Conservation (phyloP, 37 sponge, comb jelly and placozoan species). For the Halichondria panicea region DNA sequence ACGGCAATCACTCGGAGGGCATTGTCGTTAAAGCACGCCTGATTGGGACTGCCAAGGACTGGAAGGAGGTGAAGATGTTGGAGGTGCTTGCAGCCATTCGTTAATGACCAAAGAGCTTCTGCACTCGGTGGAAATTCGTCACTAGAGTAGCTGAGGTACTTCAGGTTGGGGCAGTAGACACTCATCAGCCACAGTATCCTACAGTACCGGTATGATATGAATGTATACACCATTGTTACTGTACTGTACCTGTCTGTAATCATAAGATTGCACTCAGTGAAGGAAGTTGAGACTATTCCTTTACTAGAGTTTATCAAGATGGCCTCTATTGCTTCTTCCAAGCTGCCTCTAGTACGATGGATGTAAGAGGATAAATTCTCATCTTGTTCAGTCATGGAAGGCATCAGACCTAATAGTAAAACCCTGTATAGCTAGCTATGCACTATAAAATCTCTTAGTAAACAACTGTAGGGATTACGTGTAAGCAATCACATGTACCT, state of each 20-base stretch:
- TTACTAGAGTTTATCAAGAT: slow-evolving; percentile 4
- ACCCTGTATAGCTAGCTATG: too few species aligned
- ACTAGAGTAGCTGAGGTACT: slow-evolving; percentile 36
- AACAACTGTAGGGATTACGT: too few species aligned
- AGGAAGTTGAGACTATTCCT: slow-evolving; percentile 12
- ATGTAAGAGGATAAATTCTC: slow-evolving; percentile 52
- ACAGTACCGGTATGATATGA: neutral
- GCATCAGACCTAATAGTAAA: slow-evolving; percentile 51
- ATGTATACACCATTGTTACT: neutral
- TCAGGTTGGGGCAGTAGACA: slow-evolving; percentile 31
- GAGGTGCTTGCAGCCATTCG: slow-evolving; percentile 49
- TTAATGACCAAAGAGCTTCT: slow-evolving; percentile 55
- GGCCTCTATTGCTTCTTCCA: slow-evolving; percentile 35
- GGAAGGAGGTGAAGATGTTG: slow-evolving; percentile 38
- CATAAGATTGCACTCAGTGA: slow-evolving; percentile 53
- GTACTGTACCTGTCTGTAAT: slow-evolving; percentile 47
- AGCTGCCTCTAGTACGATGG: slow-evolving; percentile 25
- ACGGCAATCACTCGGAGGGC: slow-evolving; percentile 24
- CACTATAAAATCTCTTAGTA: too few species aligned
- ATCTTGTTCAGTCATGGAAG: slow-evolving; percentile 32
- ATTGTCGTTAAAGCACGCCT: slow-evolving; percentile 30
- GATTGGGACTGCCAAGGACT: slow-evolving; percentile 14
- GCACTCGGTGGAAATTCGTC: slow-evolving; percentile 64
- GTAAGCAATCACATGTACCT: too few species aligned
- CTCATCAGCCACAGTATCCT: slow-evolving; percentile 54